Percentiles rank a stretch among this genome's conserved stretches.
These are phyloP conservation scores for Dryadula phaetusa DNA, from an alignment of 2,888 invertebrate species.

Conservation along the genomic window DNA sequence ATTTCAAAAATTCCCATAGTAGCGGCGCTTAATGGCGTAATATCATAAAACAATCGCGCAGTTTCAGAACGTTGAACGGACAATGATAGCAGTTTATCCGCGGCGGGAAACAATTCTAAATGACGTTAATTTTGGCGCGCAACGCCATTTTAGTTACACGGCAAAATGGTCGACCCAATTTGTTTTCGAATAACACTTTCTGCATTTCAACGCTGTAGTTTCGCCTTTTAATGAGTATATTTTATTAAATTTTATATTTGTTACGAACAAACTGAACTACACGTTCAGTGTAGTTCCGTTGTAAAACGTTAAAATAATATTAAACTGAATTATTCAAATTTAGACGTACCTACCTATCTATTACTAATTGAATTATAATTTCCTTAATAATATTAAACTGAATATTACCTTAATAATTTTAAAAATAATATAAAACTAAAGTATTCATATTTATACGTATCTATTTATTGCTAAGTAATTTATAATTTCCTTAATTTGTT, in stretches of 20 bases:
- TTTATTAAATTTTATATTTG: conserved; percentile 13
- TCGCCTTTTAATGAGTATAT: conserved; percentile 8
- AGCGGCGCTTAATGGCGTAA: conserved; percentile 60
- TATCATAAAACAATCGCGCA: conserved; percentile 69
- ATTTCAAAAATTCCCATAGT: conserved; percentile 40
- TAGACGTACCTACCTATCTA: too few species aligned
- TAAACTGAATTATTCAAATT: neutral
- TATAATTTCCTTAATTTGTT: too few species aligned
- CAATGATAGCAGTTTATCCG: conserved; percentile 72
- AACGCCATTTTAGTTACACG: conserved; percentile 49
- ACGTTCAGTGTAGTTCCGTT: neutral
- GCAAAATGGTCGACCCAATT: conserved; percentile 58
- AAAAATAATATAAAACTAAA: too few species aligned
- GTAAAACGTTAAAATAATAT: neutral
- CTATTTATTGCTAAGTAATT: too few species aligned
- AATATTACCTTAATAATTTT: too few species aligned
- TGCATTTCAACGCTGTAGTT: conserved; percentile 24
- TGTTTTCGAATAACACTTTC: conserved; percentile 32
- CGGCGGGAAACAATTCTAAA: conserved; percentile 58
- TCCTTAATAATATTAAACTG: too few species aligned
- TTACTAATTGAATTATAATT: too few species aligned
- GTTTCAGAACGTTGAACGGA: conserved; percentile 49
- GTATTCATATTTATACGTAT: too few species aligned
- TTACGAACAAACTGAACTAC: neutral
- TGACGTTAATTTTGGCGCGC: conserved; percentile 72